Percentiles rank a stretch among this genome's conserved stretches.
Evolutionary conservation across 1,140 invertebrate species (phyloP).

Genomic region (Plectrocnemia conspersa): DNA sequence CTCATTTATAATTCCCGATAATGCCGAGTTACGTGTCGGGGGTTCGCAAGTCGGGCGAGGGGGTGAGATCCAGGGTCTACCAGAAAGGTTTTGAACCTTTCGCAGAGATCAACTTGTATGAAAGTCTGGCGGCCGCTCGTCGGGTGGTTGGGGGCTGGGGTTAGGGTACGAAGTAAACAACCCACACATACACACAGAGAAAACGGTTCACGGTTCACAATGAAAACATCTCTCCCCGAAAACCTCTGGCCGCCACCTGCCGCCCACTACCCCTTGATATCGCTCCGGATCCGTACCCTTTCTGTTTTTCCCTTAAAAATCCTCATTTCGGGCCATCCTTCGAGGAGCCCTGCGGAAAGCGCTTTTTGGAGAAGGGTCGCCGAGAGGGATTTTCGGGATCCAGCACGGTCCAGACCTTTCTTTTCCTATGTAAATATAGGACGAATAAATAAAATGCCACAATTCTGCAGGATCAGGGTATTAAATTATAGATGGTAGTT

Average conservation of each 20-base stretch:
- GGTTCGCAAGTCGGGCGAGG: conserved; percentile 11
- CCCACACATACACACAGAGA: conserved; percentile 17
- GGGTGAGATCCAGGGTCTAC: conserved; percentile 1
- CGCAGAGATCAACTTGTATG: conserved; percentile 20
- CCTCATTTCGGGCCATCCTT: conserved; percentile 28
- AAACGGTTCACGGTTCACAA: conserved; percentile 18
- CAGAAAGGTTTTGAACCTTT: conserved; percentile 18
- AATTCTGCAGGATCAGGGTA: conserved; percentile 31
- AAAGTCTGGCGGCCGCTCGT: conserved; percentile 11
- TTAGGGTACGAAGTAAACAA: conserved; percentile 18
- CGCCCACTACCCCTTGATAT: conserved; percentile 16
- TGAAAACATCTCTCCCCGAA: conserved; percentile 17
- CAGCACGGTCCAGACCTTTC: conserved; percentile 18
- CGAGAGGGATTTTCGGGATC: conserved; percentile 23
- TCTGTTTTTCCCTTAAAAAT: conserved; percentile 34
- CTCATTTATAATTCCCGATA: conserved; percentile 30
- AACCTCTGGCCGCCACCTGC: neutral
- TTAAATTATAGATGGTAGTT: conserved; percentile 34
- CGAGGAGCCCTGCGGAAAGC: conserved; percentile 21
- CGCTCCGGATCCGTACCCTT: conserved; percentile 18
- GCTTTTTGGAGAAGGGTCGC: conserved; percentile 32
- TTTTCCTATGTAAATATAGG: conserved; percentile 33
- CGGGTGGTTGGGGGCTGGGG: neutral
- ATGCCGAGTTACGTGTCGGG: conserved; percentile 26
- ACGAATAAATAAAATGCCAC: conserved; percentile 34